Evolutionary conservation across 1,140 invertebrate species (phyloP).

Genomic region (Drosophila pectinifera): DNA sequence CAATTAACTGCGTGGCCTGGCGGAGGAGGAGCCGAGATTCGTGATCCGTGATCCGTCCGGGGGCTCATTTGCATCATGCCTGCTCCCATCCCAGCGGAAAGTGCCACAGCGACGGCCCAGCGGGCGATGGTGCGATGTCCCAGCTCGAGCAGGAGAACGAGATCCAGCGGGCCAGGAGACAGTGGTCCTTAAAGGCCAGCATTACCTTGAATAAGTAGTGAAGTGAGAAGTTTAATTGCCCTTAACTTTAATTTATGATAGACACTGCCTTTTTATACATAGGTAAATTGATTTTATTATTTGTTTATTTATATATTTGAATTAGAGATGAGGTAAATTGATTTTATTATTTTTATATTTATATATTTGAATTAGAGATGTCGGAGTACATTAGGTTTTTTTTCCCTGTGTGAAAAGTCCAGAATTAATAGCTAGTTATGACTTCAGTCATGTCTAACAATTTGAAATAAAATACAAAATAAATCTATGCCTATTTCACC

Average conservation of each 20-base stretch:
- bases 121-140: conserved; percentile 34
- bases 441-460: too few relatives aligned
- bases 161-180: neutral
- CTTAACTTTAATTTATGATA: neutral
- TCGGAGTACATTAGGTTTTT: too few relatives aligned
- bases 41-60: conserved; percentile 4
- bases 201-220: neutral
- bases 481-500: too few relatives aligned
- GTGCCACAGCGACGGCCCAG: conserved; percentile 15
- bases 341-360: neutral
- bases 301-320: neutral
- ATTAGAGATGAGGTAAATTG: too few relatives aligned
- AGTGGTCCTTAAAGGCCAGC: neutral
- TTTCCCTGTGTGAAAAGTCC: too few relatives aligned
- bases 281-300: neutral
- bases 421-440: too few relatives aligned
- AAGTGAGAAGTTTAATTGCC: neutral
- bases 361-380: too few relatives aligned
- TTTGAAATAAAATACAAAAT: too few relatives aligned
- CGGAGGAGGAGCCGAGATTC: conserved; percentile 32
- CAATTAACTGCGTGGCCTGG: conserved; percentile 29
- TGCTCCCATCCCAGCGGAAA: neutral
- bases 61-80: conserved; percentile 44
- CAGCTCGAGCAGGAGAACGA: neutral
- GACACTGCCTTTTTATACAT: neutral